Base-by-base conservation (phyloP, 53 echinoderm and acorn worm species). In the Echinarachnius parma region DNA sequence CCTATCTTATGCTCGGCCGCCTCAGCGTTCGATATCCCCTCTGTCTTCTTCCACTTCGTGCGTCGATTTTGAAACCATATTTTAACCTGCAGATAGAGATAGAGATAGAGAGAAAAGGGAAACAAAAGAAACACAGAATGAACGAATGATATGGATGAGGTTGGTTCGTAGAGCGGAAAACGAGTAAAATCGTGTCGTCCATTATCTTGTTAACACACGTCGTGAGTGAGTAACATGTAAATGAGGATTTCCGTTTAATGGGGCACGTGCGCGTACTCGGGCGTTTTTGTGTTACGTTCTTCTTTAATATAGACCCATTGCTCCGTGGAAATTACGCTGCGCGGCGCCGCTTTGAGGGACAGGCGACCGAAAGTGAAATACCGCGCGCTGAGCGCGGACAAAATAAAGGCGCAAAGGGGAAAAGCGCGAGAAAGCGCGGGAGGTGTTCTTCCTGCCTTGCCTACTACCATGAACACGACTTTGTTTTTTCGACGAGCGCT, bases 1-100 rank as follows among this genome's bases (percentile, higher is more conserved):
- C 96, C 96, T 14, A 96, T 96, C 53, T 96, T 96, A 60, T 96
- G 96, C 76, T 96, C 96, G 16, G 96, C 96, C 4, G 96, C 96
- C 60, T 96, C 96, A 26, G 96, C 87, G 83, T 96, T 96, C n/a
- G 96, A 96, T 33, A 96, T 96, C 53, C 96, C 96, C 61, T 96
- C 96, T 75, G 87, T 87, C 47, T 96, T 96, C 80, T 96, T 96
- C 96, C 96, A 96, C 61, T 96, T 96, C 25, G 96, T 96, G 9
- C 96, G 67, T 26, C 96, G 61, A 65, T 96, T 96, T 63, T 96
- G 96, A 75, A 96, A 96, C 96, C 96, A 96, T 62, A 96, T 96
- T 88, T 96, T 96, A 26, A 96, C 96, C 96, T 96, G 72, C 31
- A 46, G 52, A 34, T 4, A 80, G 35, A 32, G 49, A 45, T 56